phyloP scores from a whole-genome alignment of 1,140 invertebrate genomes.

The Trichomalopsis sarcophagae region DNA sequence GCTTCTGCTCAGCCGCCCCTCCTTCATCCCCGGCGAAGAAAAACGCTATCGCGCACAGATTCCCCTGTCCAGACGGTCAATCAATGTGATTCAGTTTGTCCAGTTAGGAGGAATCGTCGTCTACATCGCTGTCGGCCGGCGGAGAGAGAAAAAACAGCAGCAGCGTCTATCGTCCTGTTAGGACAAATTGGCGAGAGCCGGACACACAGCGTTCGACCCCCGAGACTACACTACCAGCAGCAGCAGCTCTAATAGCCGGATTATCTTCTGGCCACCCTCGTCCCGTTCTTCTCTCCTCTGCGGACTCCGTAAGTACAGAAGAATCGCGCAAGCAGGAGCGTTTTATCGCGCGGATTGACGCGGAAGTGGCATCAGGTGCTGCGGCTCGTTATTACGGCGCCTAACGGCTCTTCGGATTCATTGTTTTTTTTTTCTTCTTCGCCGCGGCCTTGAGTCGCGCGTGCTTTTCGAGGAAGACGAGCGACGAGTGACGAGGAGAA shows the following conservation, averaged over 20 bases:
- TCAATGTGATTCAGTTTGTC: slow-evolving; percentile 72
- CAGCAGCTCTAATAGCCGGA: slow-evolving; percentile 74
- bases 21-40: neutral
- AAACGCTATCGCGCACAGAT: slow-evolving; percentile 14
- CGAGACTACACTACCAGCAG: slow-evolving; percentile 48
- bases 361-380: slow-evolving; percentile 50
- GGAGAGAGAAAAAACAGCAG: slow-evolving; percentile 57
- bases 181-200: slow-evolving; percentile 70
- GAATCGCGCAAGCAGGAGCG: slow-evolving; percentile 4
- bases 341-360: slow-evolving; percentile 51
- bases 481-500: neutral
- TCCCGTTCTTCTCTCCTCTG: slow-evolving; percentile 14
- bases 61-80: slow-evolving; percentile 63
- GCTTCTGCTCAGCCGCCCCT: neutral
- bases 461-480: neutral
- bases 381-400: slow-evolving; percentile 19
- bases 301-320: neutral
- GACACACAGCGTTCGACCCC: slow-evolving; percentile 56
- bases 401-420: neutral
- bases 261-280: slow-evolving; percentile 64
- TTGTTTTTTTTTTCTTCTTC: neutral
- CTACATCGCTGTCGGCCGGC: slow-evolving; percentile 53
- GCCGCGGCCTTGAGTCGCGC: neutral
- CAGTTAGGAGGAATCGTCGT: slow-evolving; percentile 58
- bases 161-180: slow-evolving; percentile 66